These are phyloP conservation scores for Ophraella communa DNA, from an alignment of 2,888 invertebrate species.

Conservation along the genomic window DNA sequence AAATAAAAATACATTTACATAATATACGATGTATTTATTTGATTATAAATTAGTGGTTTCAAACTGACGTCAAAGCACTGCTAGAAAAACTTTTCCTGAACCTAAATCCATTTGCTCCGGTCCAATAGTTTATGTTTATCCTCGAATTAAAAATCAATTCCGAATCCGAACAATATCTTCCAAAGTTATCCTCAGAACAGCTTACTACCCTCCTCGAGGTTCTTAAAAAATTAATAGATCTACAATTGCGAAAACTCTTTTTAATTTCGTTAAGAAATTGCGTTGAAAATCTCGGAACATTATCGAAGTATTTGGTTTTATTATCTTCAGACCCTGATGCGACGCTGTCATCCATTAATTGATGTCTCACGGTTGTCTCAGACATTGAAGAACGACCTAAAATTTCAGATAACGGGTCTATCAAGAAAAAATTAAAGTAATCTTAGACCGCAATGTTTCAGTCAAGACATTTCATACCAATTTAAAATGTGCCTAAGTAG, in stretches of 20 bases:
- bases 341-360: background rate
- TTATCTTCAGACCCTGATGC: background rate
- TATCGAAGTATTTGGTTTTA: slow-evolving; percentile 25
- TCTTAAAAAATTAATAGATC: slow-evolving; percentile 29
- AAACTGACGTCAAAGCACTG: slow-evolving; percentile 36
- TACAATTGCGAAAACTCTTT: slow-evolving; percentile 36
- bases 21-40: no score
- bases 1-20: no score
- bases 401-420: no score
- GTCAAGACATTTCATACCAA: no score
- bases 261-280: slow-evolving; percentile 35
- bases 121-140: slow-evolving; percentile 15
- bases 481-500: no score
- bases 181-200: slow-evolving; percentile 37
- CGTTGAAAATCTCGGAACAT: slow-evolving; percentile 28
- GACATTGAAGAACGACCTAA: slow-evolving; percentile 13
- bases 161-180: slow-evolving; percentile 44
- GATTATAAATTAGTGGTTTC: no score
- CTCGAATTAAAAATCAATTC: slow-evolving; percentile 35
- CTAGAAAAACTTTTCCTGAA: slow-evolving; percentile 41
- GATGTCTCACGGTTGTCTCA: background rate
- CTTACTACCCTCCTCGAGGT: slow-evolving; percentile 25
- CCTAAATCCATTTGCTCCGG: slow-evolving; percentile 8
- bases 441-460: background rate
- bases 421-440: no score